Percentiles rank a stretch among this genome's conserved stretches.
Evolutionary conservation across 2,888 invertebrate species (phyloP).

Genomic region (Junonia oenone): DNA sequence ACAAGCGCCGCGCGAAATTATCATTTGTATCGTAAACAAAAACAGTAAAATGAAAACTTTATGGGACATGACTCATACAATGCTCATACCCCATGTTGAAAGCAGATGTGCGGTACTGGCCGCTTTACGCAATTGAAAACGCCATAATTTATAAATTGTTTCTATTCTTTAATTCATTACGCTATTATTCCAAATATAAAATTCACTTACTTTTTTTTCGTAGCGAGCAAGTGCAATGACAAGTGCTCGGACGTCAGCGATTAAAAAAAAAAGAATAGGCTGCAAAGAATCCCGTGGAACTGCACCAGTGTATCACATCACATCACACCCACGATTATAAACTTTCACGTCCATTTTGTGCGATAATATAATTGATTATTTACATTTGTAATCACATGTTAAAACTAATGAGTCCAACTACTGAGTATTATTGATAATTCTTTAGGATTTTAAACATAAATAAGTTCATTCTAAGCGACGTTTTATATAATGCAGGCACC

Average conservation of each 20-base stretch:
- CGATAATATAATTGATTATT: conserved; percentile 53
- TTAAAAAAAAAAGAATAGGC: conserved; percentile 30
- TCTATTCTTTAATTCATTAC: conserved; percentile 2
- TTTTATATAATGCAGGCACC: conserved; percentile 34
- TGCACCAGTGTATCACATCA: conserved; percentile 41
- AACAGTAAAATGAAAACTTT: conserved; percentile 36
- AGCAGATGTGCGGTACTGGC: conserved; percentile 24
- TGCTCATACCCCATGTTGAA: conserved; percentile 29
- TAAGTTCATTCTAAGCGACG: conserved; percentile 39
- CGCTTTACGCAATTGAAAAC: conserved; percentile 8
- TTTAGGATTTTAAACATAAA: conserved; percentile 26
- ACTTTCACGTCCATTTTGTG: conserved; percentile 65
- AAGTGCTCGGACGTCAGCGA: conserved; percentile 32
- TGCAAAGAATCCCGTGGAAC: conserved; percentile 26
- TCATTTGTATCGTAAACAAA: conserved; percentile 37
- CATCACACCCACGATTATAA: conserved; percentile 55
- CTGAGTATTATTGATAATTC: conserved; percentile 28
- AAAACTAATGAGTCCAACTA: conserved; percentile 34
- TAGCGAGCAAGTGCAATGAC: conserved; percentile 22
- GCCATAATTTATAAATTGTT: conserved; percentile 6
- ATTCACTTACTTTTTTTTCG: conserved; percentile 30
- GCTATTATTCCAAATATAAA: conserved; percentile 17
- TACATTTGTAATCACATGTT: conserved; percentile 68
- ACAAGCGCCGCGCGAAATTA: conserved; percentile 31
- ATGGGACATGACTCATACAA: conserved; percentile 27